phyloP scores from a whole-genome alignment of 2,888 invertebrate species.

The Drosophila anomelani region DNA sequence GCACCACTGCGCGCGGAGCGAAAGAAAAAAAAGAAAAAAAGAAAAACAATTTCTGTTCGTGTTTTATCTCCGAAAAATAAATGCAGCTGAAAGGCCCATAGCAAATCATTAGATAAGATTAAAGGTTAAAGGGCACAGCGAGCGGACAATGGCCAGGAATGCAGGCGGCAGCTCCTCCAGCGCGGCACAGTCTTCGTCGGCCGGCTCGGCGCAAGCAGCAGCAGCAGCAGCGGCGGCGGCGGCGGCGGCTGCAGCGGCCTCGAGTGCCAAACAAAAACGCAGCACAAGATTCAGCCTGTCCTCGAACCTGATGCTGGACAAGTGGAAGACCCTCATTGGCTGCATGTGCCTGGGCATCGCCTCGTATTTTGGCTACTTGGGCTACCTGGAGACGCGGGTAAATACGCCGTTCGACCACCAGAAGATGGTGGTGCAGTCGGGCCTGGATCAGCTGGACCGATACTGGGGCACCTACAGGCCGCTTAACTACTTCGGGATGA shows the following conservation, averaged over 20 bases:
- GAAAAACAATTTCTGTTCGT: slow-evolving; percentile 8
- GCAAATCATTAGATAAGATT: slow-evolving; percentile 2
- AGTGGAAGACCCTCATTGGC: slow-evolving; percentile 88
- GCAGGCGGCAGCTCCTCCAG: slow-evolving; percentile 36
- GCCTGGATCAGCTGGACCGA: slow-evolving; percentile 89
- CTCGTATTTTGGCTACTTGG: slow-evolving; percentile 90
- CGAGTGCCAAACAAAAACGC: slow-evolving; percentile 34
- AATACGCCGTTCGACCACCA: slow-evolving; percentile 93
- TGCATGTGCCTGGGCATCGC: slow-evolving; percentile 89
- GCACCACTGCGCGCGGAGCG: slow-evolving; percentile 7
- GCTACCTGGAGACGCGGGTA: slow-evolving; percentile 94
- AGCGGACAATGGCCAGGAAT: slow-evolving; percentile 24
- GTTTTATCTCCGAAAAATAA: background rate
- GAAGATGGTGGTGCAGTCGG: slow-evolving; percentile 90
- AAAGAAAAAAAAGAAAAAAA: background rate
- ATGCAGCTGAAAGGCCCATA: slow-evolving; percentile 5
- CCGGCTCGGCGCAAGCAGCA: slow-evolving; percentile 25
- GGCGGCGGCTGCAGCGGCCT: slow-evolving; percentile 48
- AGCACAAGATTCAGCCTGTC: slow-evolving; percentile 49
- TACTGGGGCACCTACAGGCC: slow-evolving; percentile 98
- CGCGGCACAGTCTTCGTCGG: slow-evolving; percentile 22
- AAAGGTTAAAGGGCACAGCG: background rate
- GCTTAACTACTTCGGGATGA: slow-evolving; percentile 95
- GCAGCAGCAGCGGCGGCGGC: slow-evolving; percentile 48
- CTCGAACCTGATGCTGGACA: slow-evolving; percentile 80